Evolutionary conservation across 2,888 invertebrate genomes (phyloP).

Genomic region (Orthosia incerta): DNA sequence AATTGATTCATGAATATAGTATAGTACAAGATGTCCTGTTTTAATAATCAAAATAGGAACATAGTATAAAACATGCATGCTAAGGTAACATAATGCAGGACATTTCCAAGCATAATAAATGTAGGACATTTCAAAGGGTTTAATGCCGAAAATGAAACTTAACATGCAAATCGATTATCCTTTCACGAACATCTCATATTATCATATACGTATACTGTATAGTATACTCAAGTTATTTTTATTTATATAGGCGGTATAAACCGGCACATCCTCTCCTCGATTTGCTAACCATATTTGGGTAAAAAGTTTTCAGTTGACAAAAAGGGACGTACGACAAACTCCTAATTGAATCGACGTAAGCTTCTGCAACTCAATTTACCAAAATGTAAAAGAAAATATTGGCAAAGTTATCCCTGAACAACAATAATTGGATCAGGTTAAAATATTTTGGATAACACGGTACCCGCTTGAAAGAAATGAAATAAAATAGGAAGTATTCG

Average conservation of each 20-base stretch:
- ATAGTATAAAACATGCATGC: constrained; percentile 37
- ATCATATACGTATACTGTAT: background rate
- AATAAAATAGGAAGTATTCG: constrained; percentile 61
- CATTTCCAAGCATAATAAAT: too few species aligned
- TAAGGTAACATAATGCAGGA: background rate
- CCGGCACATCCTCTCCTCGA: constrained; percentile 19
- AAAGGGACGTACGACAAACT: constrained; percentile 49
- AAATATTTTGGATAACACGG: constrained; percentile 60
- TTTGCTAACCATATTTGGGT: constrained; percentile 44
- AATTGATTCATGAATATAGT: constrained; percentile 35
- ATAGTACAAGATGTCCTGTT: constrained; percentile 3
- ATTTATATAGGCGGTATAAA: constrained; percentile 22
- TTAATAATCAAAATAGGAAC: background rate
- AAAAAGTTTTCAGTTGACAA: constrained; percentile 47
- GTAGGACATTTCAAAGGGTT: background rate
- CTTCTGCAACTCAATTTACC: constrained; percentile 68
- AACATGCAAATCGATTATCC: constrained; percentile 23
- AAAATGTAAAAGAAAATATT: constrained; percentile 59
- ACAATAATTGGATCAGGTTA: constrained; percentile 58
- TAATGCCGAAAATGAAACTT: constrained; percentile 17
- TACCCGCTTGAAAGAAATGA: constrained; percentile 63
- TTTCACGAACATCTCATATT: constrained; percentile 15
- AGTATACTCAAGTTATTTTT: constrained; percentile 20
- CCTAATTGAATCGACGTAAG: constrained; percentile 62
- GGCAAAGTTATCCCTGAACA: constrained; percentile 52